These are phyloP conservation scores for Beaufortia kweichowensis DNA, from an alignment of 2,113 vertebrate genomes.

Conservation along the genomic window DNA sequence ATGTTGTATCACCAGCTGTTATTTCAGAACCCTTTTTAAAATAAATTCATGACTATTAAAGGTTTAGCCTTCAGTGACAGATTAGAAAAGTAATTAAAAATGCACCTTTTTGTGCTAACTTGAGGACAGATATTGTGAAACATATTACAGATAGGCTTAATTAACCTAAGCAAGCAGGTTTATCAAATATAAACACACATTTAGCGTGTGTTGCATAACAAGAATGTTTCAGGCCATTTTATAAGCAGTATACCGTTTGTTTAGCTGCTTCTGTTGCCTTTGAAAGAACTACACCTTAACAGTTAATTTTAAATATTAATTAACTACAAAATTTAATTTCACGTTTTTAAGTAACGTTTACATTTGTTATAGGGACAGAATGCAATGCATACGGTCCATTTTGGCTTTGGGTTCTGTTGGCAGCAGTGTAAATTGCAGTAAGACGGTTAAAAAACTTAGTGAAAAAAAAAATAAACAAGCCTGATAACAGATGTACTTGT, in stretches of 20 bases:
- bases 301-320: no score
- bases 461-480: conserved; percentile 63
- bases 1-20: neutral
- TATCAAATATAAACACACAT: conserved; percentile 14
- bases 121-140: neutral
- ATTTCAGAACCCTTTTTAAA: no score
- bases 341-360: neutral
- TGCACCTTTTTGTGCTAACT: neutral
- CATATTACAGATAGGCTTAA: conserved; percentile 11
- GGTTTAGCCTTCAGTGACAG: neutral
- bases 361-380: neutral
- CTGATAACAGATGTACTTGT: conserved; percentile 71
- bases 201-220: conserved; percentile 11
- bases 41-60: neutral
- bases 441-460: conserved; percentile 29
- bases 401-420: conserved; percentile 51
- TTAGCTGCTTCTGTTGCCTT: neutral
- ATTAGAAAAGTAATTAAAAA: neutral
- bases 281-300: neutral
- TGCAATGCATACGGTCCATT: neutral
- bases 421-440: conserved; percentile 47
- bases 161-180: conserved; percentile 3
- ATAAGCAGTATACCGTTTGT: neutral
- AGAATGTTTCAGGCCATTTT: neutral
- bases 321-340: no score